These are phyloP conservation scores for Drosophila arawakana DNA, from an alignment of 1,140 invertebrate species.

Conservation along the genomic window DNA sequence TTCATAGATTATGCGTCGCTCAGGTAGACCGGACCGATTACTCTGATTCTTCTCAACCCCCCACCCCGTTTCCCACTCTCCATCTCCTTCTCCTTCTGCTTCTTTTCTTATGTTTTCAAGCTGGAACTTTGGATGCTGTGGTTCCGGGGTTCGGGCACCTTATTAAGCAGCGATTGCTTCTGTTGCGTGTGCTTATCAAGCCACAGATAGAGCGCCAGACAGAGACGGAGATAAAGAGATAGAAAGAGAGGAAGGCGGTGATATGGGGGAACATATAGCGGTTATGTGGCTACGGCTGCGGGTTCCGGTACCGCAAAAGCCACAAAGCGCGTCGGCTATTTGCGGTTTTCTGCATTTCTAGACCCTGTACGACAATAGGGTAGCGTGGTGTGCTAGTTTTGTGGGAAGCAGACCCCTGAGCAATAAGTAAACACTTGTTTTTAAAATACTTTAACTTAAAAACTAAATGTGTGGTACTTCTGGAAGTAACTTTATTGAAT, in stretches of 20 bases:
- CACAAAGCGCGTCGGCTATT: slow-evolving; percentile 72
- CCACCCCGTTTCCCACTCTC: slow-evolving; percentile 2
- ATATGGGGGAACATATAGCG: too few species aligned
- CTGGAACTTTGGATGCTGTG: background rate
- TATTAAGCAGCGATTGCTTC: slow-evolving; percentile 18
- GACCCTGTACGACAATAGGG: too few species aligned
- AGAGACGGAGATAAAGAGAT: background rate
- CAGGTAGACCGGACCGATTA: slow-evolving; percentile 33
- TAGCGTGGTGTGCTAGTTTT: too few species aligned
- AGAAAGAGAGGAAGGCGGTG: background rate
- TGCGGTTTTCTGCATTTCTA: slow-evolving; percentile 73
- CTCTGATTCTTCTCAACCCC: slow-evolving; percentile 21
- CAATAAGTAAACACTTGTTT: too few species aligned
- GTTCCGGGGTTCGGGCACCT: background rate
- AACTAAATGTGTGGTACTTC: too few species aligned
- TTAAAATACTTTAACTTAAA: too few species aligned
- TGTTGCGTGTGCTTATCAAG: slow-evolving; percentile 29
- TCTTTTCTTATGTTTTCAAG: background rate
- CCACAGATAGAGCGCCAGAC: background rate
- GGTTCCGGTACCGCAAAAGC: slow-evolving; percentile 45
- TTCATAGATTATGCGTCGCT: slow-evolving; percentile 3
- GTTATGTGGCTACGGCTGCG: background rate
- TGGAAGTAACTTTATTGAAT: too few species aligned
- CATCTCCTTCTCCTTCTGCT: background rate
- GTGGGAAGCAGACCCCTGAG: too few species aligned